Evolutionary conservation across 2,888 invertebrate genomes (phyloP), one percentile per base, ranked within the genome.

Genomic region (Cotesia congregata): DNA sequence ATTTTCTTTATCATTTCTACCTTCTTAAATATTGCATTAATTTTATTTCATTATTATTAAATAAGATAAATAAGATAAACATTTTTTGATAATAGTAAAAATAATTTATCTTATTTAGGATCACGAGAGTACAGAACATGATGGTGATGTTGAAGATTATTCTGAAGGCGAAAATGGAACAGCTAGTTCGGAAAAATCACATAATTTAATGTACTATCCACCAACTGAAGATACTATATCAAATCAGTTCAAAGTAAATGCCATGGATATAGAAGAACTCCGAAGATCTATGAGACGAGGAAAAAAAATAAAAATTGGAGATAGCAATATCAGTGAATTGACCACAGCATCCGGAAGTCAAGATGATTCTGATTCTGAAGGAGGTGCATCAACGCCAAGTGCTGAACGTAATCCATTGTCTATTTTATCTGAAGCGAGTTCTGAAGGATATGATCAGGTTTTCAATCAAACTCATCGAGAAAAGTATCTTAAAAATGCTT

Each of bases 191-290:
- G 95, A 95, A 77, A 88, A 88, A 72, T 88, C 88, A 3, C 92
- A 94, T 83, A 88, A 92, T 30, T 91, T 94, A 20, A 93, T 94
- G 80, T 95, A 95, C 87, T 95, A 95, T 86, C 95, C 94, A 7
- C 92, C 92, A n/a, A 92, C 93, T 61, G 93, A 92, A 75, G 92
- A 93, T 77, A 92, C 91, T n/a, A 81, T 86, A 39, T 88, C 85
- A 84, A 95, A 95, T 77, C 95, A 96, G 85, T 97, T 95, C 86
- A 95, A 95, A 85, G 95, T 97, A 62, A 96, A 95, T 86, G 96
- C 96, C 74, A 96, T 96, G 93, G 96, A 96, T 85, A 95, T 94
- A 0, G 95, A 95, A 60, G 96, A 96, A 85, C 90, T 96, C 77
- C 91, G 96, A 0, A 94, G 88, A 72, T 88, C 88, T 59, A 88